These are phyloP conservation scores for western clawed frog (Xenopus tropicalis) DNA, from an alignment of 2,113 vertebrate genomes.

Conservation along the genomic window DNA sequence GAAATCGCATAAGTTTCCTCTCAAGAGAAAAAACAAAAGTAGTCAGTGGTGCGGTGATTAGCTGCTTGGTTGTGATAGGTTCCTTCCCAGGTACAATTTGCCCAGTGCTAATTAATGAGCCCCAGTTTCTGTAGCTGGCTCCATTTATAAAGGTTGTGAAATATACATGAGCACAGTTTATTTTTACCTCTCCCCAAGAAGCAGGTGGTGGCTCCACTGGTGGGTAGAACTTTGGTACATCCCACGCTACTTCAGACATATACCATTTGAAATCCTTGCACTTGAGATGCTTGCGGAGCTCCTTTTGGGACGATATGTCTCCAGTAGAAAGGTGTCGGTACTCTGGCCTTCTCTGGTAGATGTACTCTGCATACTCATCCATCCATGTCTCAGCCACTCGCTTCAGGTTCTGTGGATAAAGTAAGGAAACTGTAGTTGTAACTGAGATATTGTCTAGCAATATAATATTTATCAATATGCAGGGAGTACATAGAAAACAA, in stretches of 20 bases:
- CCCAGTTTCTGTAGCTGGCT: too few species aligned
- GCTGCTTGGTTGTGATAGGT: too few species aligned
- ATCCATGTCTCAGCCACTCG: constrained; percentile 88
- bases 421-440: background rate
- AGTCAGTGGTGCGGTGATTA: too few species aligned
- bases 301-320: constrained; percentile 82
- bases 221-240: constrained; percentile 83
- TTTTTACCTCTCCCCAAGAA: constrained; percentile 83
- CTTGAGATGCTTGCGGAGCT: constrained; percentile 78
- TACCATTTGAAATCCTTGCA: constrained; percentile 92
- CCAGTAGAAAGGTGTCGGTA: constrained; percentile 85
- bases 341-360: constrained; percentile 82
- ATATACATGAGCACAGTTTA: background rate
- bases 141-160: too few species aligned
- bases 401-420: constrained; percentile 76
- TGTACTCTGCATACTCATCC: constrained; percentile 85
- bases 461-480: background rate
- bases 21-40: too few species aligned
- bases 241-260: constrained; percentile 86
- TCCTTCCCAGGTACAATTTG: too few species aligned
- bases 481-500: background rate
- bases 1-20: too few species aligned
- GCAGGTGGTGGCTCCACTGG: constrained; percentile 82
- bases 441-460: background rate
- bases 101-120: too few species aligned